These are phyloP conservation scores for Sthenelais limicola DNA, from an alignment of 2,888 invertebrate species.

Conservation along the genomic window DNA sequence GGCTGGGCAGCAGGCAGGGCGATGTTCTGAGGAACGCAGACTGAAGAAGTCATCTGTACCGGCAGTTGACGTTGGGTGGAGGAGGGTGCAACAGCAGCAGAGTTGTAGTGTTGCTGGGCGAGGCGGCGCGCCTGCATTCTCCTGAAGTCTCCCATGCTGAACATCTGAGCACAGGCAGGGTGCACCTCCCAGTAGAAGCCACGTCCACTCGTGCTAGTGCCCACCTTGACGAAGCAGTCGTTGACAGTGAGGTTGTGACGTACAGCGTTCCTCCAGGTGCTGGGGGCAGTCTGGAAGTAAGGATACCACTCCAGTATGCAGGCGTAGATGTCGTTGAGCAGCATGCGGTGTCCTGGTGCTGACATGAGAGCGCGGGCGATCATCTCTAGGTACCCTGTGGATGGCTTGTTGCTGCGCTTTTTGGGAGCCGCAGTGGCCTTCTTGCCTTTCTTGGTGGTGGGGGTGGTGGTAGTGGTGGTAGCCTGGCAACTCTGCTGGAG, in stretches of 20 bases:
- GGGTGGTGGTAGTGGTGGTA: too few species aligned
- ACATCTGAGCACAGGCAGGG: conserved; percentile 7
- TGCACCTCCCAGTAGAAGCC: conserved; percentile 30
- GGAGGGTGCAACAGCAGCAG: too few species aligned
- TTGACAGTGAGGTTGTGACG: conserved; percentile 35
- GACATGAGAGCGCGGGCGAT: conserved; percentile 25
- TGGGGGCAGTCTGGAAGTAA: conserved; percentile 19
- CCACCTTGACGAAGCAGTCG: conserved; percentile 22
- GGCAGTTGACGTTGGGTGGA: too few species aligned
- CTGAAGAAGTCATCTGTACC: too few species aligned
- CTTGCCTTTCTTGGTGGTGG: too few species aligned
- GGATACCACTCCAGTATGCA: conserved; percentile 26
- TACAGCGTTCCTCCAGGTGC: conserved; percentile 35
- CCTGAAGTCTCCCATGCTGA: conserved; percentile 27
- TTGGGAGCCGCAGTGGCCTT: too few species aligned
- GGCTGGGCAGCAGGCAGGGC: neutral
- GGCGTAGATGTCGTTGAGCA: conserved; percentile 24
- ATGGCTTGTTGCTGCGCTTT: neutral
- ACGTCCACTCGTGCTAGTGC: neutral
- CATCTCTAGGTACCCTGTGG: conserved; percentile 29
- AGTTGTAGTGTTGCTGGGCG: conserved; percentile 21
- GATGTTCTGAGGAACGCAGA: neutral
- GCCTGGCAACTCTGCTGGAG: too few species aligned
- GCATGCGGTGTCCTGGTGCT: neutral
- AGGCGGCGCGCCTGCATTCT: conserved; percentile 8